These are phyloP conservation scores for Lepidurus apus DNA, from an alignment of 1,140 invertebrate genomes.

Conservation along the genomic window DNA sequence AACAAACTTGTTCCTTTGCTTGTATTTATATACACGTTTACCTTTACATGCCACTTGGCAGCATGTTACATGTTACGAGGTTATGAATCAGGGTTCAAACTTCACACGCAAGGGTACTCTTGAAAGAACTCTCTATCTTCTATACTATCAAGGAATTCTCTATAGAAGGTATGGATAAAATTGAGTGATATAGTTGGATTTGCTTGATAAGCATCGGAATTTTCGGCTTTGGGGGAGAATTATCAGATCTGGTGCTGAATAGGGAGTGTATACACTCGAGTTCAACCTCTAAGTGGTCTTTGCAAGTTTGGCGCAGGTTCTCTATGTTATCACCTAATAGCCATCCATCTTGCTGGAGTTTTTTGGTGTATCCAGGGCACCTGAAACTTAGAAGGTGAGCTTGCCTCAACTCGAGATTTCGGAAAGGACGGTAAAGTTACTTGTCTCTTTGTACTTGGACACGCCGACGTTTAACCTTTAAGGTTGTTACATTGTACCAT, in stretches of 20 bases:
- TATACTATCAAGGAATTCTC: too few relatives aligned
- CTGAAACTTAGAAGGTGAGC: not conserved
- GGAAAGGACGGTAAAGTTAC: not conserved
- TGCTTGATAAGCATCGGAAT: too few relatives aligned
- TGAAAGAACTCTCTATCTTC: not conserved
- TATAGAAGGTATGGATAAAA: too few relatives aligned
- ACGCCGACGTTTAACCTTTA: not conserved
- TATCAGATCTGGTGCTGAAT: not conserved
- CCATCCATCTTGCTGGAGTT: not conserved
- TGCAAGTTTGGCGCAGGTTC: not conserved
- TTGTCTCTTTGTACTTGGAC: not conserved
- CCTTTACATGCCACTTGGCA: not conserved
- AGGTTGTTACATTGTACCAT: not conserved
- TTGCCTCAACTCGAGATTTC: not conserved
- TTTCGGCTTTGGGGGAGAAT: too few relatives aligned
- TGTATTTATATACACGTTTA: not conserved
- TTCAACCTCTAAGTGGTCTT: constrained; percentile 5
- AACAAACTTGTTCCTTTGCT: not conserved
- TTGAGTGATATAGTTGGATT: too few relatives aligned
- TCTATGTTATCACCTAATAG: constrained; percentile 11
- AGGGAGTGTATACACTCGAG: not conserved
- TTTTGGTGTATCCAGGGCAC: not conserved
- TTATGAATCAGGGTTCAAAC: not conserved
- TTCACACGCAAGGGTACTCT: not conserved
- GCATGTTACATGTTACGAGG: not conserved